Evolutionary conservation across 2,113 vertebrate genomes (phyloP), one percentile per base, ranked within the genome.

Genomic region (Sinocyclocheilus anophthalmus): DNA sequence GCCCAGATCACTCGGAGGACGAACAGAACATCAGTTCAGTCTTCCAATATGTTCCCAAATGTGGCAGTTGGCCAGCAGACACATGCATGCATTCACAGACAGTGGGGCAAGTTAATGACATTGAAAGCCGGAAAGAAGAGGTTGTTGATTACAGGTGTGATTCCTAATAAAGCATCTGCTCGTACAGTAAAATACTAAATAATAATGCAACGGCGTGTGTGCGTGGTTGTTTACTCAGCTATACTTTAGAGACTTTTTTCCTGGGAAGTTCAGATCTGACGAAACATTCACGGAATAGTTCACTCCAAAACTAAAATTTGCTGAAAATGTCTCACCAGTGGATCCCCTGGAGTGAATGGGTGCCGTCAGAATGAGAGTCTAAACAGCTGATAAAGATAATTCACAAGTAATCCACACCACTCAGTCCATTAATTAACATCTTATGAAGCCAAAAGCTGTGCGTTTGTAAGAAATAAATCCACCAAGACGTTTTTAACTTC

Each of bases 11-110:
- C 42, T 72, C 48, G 3, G 48, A 84, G 50, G 82, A 57, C 22
- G 42, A 84, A 73, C 82, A 42, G 30, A 59, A 75, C 69, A 75
- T 84, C 82, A 73, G 63, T 70, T 70, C 63, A 55, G 67, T 84
- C 50, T 75, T 84, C 82, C 82, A 73, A 59, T 73, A 57, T 14
- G 11, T 73, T 84, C 13, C 20, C 82, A 24, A 73, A 42, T 1
- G 2, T 59, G 82, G 82, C 82, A 26, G 67, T 3, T 8, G 22
- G 69, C 82, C 82, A 84, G 81, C 3, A 14, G 12, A 26, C 37
- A 37, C 16, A n/a, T 11, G 18, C 42, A 75, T 37, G 45, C 59
- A 83, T 30, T 83, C 63, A 53, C 30, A 59, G 59, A 18, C 39
- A 67, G 45, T 37, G 45, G 45, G 22, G 30, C 30, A 84, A 73